Evolutionary conservation across 2,113 vertebrate species (phyloP), one percentile per base, ranked within the genome.

Genomic region (Solea senegalensis): DNA sequence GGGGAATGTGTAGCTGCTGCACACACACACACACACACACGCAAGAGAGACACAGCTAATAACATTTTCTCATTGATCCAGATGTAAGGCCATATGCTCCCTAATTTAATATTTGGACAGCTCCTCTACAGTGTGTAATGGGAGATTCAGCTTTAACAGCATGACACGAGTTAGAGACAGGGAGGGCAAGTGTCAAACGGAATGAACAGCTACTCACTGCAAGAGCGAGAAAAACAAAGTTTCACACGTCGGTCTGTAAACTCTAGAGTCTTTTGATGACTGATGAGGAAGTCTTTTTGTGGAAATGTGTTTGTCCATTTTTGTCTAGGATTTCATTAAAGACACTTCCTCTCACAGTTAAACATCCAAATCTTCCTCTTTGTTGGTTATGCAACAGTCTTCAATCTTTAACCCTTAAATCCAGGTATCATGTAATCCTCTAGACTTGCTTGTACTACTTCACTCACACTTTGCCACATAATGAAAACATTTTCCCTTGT

Each of bases 61-160:
- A 43, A 9, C 40, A 50, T 84, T 71, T 67, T 67, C 49, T 55
- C 65, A 82, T 56, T 59, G 48, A 49, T 80, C 57, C 57, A 65
- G 34, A 74, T 70, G 41, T 59, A 82, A 63, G 48, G 52, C 21
- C 48, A 48, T 46, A 40, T 44, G 56, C 11, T 15, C 72, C 68
- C 68, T 79, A 78, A 81, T 69, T 70, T 39, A 85, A 84, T 86
- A 70, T 76, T 55, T 70, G 64, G 58, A 79, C 43, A 77, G 49
- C 56, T 69, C 28, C 43, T 69, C 49, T 34, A 34, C 34, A 2
- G 34, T 40, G 12, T 76, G 72, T 82, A 81, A 80, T 4, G 3
- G 7, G 48, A 75, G 75, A 80, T 65, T 69, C 8, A 12, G 49
- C 58, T 69, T 60, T 69, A 53, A 84, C 63, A 9, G 56, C 52